phyloP scores from a whole-genome alignment of 2,888 invertebrate species.

The Vanessa cardui region DNA sequence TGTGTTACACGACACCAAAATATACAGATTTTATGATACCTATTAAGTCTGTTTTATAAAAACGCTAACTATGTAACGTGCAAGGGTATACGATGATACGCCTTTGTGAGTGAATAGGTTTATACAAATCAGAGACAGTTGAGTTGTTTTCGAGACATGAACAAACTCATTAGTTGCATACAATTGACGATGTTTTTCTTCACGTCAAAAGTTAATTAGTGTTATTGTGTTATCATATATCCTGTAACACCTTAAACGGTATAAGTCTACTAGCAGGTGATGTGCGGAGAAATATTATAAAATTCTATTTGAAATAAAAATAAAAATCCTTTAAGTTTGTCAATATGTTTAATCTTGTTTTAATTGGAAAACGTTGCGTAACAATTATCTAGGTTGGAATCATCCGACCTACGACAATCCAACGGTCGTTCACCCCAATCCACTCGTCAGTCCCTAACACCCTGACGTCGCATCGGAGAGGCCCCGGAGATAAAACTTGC shows the following conservation, averaged over 20 bases:
- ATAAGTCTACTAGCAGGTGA: background rate
- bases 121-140: slow-evolving; percentile 11
- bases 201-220: background rate
- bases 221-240: background rate
- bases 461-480: slow-evolving; percentile 54
- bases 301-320: no score
- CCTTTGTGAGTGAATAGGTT: no score
- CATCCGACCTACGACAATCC: slow-evolving; percentile 48
- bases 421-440: slow-evolving; percentile 52
- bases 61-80: no score
- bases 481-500: slow-evolving; percentile 59
- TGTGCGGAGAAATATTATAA: background rate
- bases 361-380: slow-evolving; percentile 27
- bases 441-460: slow-evolving; percentile 46
- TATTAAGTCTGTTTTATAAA: no score
- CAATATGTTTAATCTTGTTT: background rate
- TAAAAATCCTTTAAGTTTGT: no score
- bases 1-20: no score
- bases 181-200: slow-evolving; percentile 7
- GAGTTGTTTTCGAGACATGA: slow-evolving; percentile 1
- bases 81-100: no score
- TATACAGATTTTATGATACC: no score
- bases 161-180: slow-evolving; percentile 12
- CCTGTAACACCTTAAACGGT: no score
- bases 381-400: slow-evolving; percentile 34